Evolutionary conservation across 1,140 invertebrate genomes (phyloP).

Genomic region (Bombus confusus): DNA sequence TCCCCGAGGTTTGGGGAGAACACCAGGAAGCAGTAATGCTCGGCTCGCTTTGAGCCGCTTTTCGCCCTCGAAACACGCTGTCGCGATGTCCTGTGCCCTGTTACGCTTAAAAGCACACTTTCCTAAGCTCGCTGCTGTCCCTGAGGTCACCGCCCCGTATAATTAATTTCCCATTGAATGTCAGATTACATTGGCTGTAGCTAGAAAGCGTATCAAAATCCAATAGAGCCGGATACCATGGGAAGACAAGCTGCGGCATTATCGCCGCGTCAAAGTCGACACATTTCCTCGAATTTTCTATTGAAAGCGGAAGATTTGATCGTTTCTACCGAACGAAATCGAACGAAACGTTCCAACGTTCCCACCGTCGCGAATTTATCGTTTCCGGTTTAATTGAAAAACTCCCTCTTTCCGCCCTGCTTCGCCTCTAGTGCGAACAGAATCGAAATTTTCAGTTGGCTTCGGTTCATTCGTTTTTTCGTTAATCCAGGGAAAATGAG

Average conservation of each 20-base stretch:
- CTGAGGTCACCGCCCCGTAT: neutral
- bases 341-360: too few relatives aligned
- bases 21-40: neutral
- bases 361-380: conserved; percentile 8
- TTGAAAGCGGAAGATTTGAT: neutral
- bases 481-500: neutral
- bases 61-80: neutral
- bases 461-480: neutral
- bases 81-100: neutral
- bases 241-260: neutral
- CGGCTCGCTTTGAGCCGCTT: conserved; percentile 16
- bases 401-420: too few relatives aligned
- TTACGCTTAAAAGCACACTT: conserved; percentile 18
- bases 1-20: neutral
- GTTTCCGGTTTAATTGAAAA: conserved; percentile 27
- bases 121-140: neutral
- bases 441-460: neutral
- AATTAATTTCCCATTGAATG: conserved; percentile 47
- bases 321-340: neutral
- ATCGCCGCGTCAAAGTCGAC: neutral
- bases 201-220: conserved; percentile 30
- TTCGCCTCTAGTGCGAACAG: neutral
- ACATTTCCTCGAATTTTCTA: neutral
- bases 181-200: conserved; percentile 16
- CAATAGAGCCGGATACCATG: conserved; percentile 23